These are phyloP conservation scores for Sphaeridia pumilis DNA, from an alignment of 2,888 invertebrate species.

Conservation along the genomic window DNA sequence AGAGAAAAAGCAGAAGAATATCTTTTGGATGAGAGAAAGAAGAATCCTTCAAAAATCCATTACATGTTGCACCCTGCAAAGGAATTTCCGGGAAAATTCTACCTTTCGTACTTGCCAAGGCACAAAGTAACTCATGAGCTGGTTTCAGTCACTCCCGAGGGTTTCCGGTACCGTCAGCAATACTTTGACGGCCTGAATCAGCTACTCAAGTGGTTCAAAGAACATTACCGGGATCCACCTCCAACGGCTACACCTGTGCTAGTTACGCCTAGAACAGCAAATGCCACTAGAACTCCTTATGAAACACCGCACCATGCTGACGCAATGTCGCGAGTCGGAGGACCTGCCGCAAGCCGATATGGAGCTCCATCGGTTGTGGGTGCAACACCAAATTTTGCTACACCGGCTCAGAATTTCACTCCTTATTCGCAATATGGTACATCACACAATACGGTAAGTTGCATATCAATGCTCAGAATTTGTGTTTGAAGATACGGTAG, in stretches of 20 bases:
- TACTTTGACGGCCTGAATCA: conserved; percentile 69
- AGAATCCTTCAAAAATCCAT: conserved; percentile 76
- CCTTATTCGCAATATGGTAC: conserved; percentile 33
- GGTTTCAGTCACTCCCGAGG: conserved; percentile 80
- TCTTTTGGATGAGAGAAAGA: conserved; percentile 76
- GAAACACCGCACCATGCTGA: conserved; percentile 26
- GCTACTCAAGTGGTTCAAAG: conserved; percentile 93
- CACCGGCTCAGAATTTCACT: conserved; percentile 30
- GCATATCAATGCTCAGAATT: background rate
- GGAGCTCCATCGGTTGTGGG: conserved; percentile 22
- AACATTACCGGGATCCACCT: conserved; percentile 57
- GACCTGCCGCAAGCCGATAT: conserved; percentile 27
- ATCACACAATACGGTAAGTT: conserved; percentile 29
- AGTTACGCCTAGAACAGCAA: conserved; percentile 22
- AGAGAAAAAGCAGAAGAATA: conserved; percentile 78
- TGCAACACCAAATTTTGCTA: conserved; percentile 32
- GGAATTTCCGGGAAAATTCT: conserved; percentile 78
- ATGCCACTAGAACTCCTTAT: conserved; percentile 29
- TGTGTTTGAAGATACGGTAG: background rate
- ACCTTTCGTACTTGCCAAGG: conserved; percentile 85
- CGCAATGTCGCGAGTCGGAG: conserved; percentile 29
- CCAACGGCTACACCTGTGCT: conserved; percentile 21
- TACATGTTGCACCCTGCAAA: conserved; percentile 74
- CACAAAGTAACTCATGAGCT: conserved; percentile 79
- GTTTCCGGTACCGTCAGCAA: conserved; percentile 78